A percentile compares a stretch with the other conserved stretches of the same genome.
These are phyloP conservation scores for Bradypodion ventrale DNA, from an alignment of 2,797 vertebrate species.

Conservation along the genomic window DNA sequence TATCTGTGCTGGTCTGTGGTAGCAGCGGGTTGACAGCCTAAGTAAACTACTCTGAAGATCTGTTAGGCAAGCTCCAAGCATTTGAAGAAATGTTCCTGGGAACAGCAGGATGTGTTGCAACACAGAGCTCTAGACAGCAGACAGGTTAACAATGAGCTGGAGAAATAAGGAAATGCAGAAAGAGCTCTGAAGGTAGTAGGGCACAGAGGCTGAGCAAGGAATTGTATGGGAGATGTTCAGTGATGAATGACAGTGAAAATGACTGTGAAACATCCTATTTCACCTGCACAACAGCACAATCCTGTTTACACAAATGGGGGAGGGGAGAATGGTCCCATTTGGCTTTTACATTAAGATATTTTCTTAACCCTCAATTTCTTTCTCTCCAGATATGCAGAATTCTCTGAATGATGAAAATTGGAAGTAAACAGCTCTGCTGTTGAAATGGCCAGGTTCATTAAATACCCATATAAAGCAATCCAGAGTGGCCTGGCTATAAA, in stretches of 20 bases:
- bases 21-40: conserved; percentile 42
- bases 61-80: conserved; percentile 48
- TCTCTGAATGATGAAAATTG: background rate
- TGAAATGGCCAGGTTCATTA: background rate
- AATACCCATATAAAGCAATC: no score
- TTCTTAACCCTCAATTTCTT: background rate
- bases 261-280: background rate
- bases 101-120: conserved; percentile 43
- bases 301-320: background rate
- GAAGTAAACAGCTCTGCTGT: background rate
- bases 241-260: background rate
- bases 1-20: conserved; percentile 40
- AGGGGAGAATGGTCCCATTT: background rate
- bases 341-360: background rate
- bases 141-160: conserved; percentile 19
- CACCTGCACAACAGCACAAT: background rate
- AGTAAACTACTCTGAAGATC: conserved; percentile 43
- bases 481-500: no score
- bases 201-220: conserved; percentile 44
- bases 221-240: background rate
- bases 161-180: conserved; percentile 22
- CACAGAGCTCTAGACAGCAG: conserved; percentile 22
- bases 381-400: background rate
- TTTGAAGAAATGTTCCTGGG: conserved; percentile 49
- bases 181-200: conserved; percentile 26